Evolutionary conservation across 1,140 invertebrate genomes (phyloP).

Genomic region (Oryzaephilus surinamensis): DNA sequence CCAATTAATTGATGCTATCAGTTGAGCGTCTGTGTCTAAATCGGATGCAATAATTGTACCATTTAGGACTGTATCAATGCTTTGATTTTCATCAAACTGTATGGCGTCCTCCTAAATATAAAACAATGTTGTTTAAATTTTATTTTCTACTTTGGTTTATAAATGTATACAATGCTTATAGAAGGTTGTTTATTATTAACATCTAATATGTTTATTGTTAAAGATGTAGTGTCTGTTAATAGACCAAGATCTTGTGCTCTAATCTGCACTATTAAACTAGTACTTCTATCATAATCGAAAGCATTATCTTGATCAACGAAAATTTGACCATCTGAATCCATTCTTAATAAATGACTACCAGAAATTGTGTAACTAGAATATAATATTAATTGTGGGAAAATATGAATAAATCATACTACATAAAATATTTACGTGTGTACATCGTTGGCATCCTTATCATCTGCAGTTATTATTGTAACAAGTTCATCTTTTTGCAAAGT

Average conservation of each 20-base stretch:
- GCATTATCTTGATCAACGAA: conserved; percentile 37
- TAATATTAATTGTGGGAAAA: conserved; percentile 7
- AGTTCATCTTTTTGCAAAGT: conserved; percentile 22
- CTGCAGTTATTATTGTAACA: conserved; percentile 37
- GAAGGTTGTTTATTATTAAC: conserved; percentile 50
- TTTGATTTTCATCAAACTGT: too few species aligned
- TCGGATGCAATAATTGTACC: too few species aligned
- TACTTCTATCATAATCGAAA: conserved; percentile 47
- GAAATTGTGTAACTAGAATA: conserved; percentile 8
- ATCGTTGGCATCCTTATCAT: conserved; percentile 37
- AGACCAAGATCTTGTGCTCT: conserved; percentile 37
- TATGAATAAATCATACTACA: too few species aligned
- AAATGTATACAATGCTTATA: too few species aligned
- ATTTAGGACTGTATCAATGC: too few species aligned
- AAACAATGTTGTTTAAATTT: too few species aligned
- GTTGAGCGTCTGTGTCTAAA: too few species aligned
- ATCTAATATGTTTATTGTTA: conserved; percentile 43
- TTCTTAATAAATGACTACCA: conserved; percentile 28
- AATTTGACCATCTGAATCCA: conserved; percentile 38
- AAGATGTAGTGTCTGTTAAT: conserved; percentile 39
- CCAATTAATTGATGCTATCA: too few species aligned
- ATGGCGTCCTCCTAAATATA: too few species aligned
- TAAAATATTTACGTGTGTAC: conserved; percentile 39
- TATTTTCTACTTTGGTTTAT: too few species aligned
- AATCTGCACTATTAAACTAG: conserved; percentile 43